Percentiles rank a stretch among this genome's conserved stretches.
phyloP scores from a whole-genome alignment of 2,113 vertebrate genomes.

The Lophochroa leadbeateri region DNA sequence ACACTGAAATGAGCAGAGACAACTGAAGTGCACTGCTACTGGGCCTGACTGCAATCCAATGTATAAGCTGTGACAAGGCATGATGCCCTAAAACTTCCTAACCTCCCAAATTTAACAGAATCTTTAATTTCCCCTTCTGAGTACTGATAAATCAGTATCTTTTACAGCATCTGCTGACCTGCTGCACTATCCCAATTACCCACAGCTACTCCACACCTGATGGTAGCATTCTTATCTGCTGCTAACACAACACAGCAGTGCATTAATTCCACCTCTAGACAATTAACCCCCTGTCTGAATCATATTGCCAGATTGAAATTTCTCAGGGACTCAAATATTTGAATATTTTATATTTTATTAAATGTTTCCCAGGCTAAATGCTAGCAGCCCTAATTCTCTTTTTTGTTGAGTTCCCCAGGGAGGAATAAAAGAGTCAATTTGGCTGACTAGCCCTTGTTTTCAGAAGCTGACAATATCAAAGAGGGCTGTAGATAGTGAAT shows the following conservation, averaged over 20 bases:
- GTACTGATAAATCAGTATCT: background rate
- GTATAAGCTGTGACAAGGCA: background rate
- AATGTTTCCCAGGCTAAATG: background rate
- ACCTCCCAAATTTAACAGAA: background rate
- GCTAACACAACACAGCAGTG: background rate
- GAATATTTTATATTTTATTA: conserved; percentile 31
- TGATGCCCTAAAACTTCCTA: background rate
- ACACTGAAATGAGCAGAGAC: background rate
- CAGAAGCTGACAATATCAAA: conserved; percentile 16
- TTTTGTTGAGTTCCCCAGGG: background rate
- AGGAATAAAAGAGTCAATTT: conserved; percentile 41
- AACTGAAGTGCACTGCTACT: background rate
- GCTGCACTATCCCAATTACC: background rate
- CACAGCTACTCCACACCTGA: background rate
- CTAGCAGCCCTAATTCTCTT: conserved; percentile 1
- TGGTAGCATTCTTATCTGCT: background rate
- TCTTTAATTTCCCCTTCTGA: background rate
- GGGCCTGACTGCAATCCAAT: background rate
- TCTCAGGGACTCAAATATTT: conserved; percentile 19
- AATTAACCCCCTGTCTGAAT: conserved; percentile 19
- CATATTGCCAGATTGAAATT: background rate
- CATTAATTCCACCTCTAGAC: conserved; percentile 11
- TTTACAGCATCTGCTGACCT: conserved; percentile 17
- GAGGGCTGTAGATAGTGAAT: conserved; percentile 2
- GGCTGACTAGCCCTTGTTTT: conserved; percentile 47